phyloP scores from a whole-genome alignment of 2,797 vertebrate species.

The Alauda arvensis region DNA sequence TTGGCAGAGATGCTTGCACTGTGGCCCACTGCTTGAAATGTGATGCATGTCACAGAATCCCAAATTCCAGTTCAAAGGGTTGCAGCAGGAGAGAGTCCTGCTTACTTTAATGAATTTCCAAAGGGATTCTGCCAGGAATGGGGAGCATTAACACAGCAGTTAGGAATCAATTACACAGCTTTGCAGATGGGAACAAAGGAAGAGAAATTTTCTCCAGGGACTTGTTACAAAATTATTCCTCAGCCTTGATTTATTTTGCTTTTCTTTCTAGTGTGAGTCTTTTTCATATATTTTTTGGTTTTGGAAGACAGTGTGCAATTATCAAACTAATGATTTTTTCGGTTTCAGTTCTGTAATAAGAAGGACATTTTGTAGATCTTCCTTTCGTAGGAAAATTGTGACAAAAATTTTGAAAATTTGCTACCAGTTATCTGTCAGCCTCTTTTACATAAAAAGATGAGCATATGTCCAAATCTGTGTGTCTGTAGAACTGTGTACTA shows the following conservation, averaged over 20 bases:
- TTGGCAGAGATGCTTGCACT: neutral
- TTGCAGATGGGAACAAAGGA: conserved; percentile 35
- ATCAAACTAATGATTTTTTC: neutral
- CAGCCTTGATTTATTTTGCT: neutral
- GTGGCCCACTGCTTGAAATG: neutral
- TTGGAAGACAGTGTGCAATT: neutral
- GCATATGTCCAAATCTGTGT: neutral
- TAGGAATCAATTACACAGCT: conserved; percentile 49
- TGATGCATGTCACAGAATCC: neutral
- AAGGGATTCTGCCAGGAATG: conserved; percentile 16
- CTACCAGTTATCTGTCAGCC: neutral
- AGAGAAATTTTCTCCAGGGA: conserved; percentile 25
- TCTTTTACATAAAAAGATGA: neutral
- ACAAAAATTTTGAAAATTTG: neutral
- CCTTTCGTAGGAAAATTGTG: neutral
- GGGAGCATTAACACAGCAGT: conserved; percentile 18
- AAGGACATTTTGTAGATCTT: neutral
- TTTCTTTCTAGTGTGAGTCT: neutral
- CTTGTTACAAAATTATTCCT: conserved; percentile 38
- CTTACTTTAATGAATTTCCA: conserved; percentile 28
- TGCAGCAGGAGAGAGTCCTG: neutral
- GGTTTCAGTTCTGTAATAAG: neutral
- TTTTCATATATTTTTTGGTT: neutral
- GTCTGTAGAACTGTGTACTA: neutral
- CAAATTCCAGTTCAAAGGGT: neutral